Evolutionary conservation across 2,888 invertebrate species (phyloP).

Genomic region (Aphidius colemani): DNA sequence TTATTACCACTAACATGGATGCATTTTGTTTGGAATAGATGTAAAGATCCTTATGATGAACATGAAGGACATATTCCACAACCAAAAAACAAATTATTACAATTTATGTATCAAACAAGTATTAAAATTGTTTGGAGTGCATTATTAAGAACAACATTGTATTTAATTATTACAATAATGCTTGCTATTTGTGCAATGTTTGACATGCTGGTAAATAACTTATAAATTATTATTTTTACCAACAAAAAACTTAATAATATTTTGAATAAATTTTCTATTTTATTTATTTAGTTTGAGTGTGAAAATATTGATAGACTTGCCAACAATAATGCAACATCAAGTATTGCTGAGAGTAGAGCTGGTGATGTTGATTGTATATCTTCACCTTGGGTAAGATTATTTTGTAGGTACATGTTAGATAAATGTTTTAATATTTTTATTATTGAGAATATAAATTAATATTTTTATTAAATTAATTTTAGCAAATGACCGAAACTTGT

Average conservation of each 20-base stretch:
- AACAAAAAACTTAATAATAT: neutral
- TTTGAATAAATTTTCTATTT: neutral
- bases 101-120: conserved; percentile 65
- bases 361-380: conserved; percentile 45
- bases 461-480: conserved; percentile 41
- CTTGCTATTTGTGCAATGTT: conserved; percentile 70
- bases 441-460: neutral
- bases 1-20: conserved; percentile 77
- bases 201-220: conserved; percentile 62
- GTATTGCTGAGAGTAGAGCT: conserved; percentile 38
- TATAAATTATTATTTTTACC: conserved; percentile 17
- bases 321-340: conserved; percentile 45
- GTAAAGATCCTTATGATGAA: conserved; percentile 60
- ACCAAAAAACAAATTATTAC: conserved; percentile 64
- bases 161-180: conserved; percentile 69
- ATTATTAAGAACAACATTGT: conserved; percentile 68
- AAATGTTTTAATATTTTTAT: conserved; percentile 10
- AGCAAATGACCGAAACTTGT: conserved; percentile 80
- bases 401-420: conserved; percentile 39
- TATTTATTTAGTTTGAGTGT: conserved; percentile 48
- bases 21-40: conserved; percentile 71
- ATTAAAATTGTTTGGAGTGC: conserved; percentile 67
- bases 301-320: conserved; percentile 41
- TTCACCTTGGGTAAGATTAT: conserved; percentile 52
- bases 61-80: conserved; percentile 62